Evolutionary conservation across 2,113 vertebrate genomes (phyloP), one percentile per base, ranked within the genome.

Genomic region (Sylvicapra grimmia): DNA sequence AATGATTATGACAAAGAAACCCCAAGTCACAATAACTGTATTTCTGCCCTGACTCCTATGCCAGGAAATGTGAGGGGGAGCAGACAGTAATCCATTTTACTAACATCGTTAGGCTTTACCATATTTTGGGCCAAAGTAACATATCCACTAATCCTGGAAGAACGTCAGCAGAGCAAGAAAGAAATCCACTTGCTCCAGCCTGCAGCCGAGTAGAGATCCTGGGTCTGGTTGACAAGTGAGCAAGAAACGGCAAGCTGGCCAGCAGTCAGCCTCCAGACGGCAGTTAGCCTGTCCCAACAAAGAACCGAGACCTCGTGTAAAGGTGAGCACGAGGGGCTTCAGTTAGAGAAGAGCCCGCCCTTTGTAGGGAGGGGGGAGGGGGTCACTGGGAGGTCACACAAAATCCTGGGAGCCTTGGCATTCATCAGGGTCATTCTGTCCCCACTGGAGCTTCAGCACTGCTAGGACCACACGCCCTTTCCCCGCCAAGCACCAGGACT

Each of bases 401-500:
- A 21, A 86, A 63, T 21, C 47, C 44, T 47, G 31, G 88, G 80
- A 33, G 80, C 27, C 54, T 27, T n/a, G 63, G 63, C 88, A 2
- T 11, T 23, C 21, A 27, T 40, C 82, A 79, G 88, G 21, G 51
- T n/a, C 14, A 2, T 2, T 10, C 13, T 8, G 53, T 18, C 61
- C 23, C 9, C 61, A 6, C 7, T 18, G n/a, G 61, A 6, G 16
- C 31, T 4, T 25, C 44, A 12, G 92, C 36, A 1, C 2, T 1
- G 40, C 89, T 3, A 2, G 72, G 40, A 6, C 40, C 72, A 8
- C 40, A 16, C 0, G 13, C 72, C 89, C 29, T 6, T 59, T 59
- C 75, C 40, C 31, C 10, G 2, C 5, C 0, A 2, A 80, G 40
- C 31, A 13, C 29, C 27, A 12, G 47, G 21, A 10, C 0, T 16